Conservation (phyloP, 1,140 invertebrate genomes). For the Nylanderia fulva region DNA sequence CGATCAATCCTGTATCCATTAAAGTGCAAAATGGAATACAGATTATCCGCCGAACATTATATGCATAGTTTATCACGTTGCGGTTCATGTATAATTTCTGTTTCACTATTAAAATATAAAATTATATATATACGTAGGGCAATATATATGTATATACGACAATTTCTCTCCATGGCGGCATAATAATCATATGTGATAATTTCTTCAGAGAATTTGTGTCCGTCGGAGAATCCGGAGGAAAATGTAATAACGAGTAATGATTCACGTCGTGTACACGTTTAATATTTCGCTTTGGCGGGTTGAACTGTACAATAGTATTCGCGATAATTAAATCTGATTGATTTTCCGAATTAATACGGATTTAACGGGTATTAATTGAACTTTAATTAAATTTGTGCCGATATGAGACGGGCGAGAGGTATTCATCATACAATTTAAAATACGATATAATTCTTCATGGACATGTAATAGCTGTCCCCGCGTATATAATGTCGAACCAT, state of each 20-base stretch:
- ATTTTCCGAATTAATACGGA: slow-evolving; percentile 61
- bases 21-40: not conserved
- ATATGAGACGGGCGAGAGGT: slow-evolving; percentile 52
- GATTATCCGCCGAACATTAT: slow-evolving; percentile 20
- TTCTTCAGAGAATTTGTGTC: slow-evolving; percentile 5
- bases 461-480: slow-evolving; percentile 44
- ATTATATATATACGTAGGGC: not conserved
- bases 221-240: slow-evolving; percentile 20
- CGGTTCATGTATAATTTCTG: slow-evolving; percentile 37
- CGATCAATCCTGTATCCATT: not conserved
- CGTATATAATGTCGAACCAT: slow-evolving; percentile 38
- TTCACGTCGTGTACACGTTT: slow-evolving; percentile 40
- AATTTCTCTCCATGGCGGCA: not conserved
- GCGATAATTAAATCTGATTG: slow-evolving; percentile 62
- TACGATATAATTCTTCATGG: slow-evolving; percentile 53
- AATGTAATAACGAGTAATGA: slow-evolving; percentile 58
- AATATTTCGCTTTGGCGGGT: slow-evolving; percentile 52
- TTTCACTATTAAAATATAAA: slow-evolving; percentile 46
- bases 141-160: not conserved
- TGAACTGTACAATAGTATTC: slow-evolving; percentile 43
- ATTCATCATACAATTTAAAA: slow-evolving; percentile 50
- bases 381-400: slow-evolving; percentile 57
- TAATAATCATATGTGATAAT: not conserved
- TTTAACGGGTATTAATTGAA: slow-evolving; percentile 62
- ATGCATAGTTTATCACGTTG: not conserved